Evolutionary conservation across 2,888 invertebrate genomes (phyloP), one percentile per base, ranked within the genome.

Genomic region (Hipparchia semele): DNA sequence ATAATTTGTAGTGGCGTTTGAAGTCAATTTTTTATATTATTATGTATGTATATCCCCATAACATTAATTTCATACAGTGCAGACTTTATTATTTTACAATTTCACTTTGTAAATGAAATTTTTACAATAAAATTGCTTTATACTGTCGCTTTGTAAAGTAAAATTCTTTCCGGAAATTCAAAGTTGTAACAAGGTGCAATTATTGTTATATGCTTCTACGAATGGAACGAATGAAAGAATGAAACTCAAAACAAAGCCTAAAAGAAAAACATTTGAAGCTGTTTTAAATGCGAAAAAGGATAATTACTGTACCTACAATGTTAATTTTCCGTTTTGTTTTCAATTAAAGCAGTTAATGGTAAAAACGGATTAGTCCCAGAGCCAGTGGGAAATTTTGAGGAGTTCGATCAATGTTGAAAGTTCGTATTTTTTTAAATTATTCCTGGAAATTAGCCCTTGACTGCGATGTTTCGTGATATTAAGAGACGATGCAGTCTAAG

Each of bases 171-270:
- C 12, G 0, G 6, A 61, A 13, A 56, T 6, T n/a, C 56, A 56
- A 62, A n/a, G 13, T 45, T 1, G 12, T 64, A 49, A 51, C 49
- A 12, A 33, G 10, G 39, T 51, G 23, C 23, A 64, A 64, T 64
- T 64, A 51, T 51, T 64, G 51, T 64, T 64, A 23, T 33, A 64
- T 51, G 64, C 64, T 64, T 6, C 64, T 13, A 51, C 33, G 51
- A 51, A 46, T 23, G 23, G 46, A 58, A 58, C 23, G 58, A 58
- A 10, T 51, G 33, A 7, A 23, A 64, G 49, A 64, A 49, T 73
- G 70, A 71, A 71, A 71, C 56, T 53, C 62, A 8, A 46, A 49
- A 6, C 23, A 64, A 64, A 23, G n/a, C 64, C 49, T 64, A 51
- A 51, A 64, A 51, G 64, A 64, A 64, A 51, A 64, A 23, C 13